These are phyloP conservation scores for Homalodisca vitripennis DNA, from an alignment of 1,140 invertebrate species.

Conservation along the genomic window DNA sequence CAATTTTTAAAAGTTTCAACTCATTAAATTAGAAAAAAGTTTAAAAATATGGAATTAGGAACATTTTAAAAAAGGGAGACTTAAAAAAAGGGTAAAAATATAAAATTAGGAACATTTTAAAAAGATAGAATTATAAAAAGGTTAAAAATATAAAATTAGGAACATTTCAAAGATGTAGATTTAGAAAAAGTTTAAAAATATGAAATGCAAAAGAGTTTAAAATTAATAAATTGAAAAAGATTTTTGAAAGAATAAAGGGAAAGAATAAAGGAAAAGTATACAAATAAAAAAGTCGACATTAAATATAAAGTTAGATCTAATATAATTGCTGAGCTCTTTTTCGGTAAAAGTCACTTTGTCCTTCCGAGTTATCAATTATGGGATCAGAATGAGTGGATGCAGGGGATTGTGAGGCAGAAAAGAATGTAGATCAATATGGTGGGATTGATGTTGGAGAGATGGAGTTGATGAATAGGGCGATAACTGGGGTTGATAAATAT, in stretches of 20 bases:
- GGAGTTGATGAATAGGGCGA: constrained; percentile 4
- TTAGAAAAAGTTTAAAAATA: constrained; percentile 13
- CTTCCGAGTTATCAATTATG: background rate
- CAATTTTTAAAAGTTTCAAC: no score
- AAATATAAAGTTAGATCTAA: constrained; percentile 2
- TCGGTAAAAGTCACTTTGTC: background rate
- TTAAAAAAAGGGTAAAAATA: no score
- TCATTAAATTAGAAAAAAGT: no score
- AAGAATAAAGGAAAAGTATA: no score
- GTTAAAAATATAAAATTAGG: constrained; percentile 7
- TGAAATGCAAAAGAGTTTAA: background rate
- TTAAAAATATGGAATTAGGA: no score
- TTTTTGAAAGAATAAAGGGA: no score
- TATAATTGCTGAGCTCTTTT: background rate
- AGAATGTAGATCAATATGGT: constrained; percentile 2
- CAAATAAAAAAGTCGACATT: no score
- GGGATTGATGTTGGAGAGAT: constrained; percentile 1
- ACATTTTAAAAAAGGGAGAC: no score
- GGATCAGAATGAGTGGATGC: background rate
- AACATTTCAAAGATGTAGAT: background rate
- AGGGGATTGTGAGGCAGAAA: constrained; percentile 10
- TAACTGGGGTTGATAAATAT: constrained; percentile 12
- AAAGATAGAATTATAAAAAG: no score
- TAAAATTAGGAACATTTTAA: no score
- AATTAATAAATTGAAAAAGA: no score